These are phyloP conservation scores for Karalla daura DNA, from an alignment of 2,797 vertebrate genomes.

Conservation along the genomic window DNA sequence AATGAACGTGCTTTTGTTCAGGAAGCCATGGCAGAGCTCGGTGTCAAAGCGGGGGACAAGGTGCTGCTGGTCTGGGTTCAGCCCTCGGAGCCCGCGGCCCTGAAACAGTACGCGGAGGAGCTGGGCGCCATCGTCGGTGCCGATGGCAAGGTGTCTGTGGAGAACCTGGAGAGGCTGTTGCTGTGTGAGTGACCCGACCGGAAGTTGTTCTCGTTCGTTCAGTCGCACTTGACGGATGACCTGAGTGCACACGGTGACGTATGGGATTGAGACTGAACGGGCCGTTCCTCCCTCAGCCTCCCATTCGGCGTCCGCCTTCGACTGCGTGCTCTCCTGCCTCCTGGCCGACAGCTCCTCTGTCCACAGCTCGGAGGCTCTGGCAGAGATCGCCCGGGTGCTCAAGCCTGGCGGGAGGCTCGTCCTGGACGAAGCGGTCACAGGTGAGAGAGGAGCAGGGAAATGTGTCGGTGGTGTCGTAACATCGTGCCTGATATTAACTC, in stretches of 20 bases:
- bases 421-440: slow-evolving; percentile 88
- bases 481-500: too few species aligned
- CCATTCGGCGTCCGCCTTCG: slow-evolving; percentile 86
- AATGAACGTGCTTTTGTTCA: background rate
- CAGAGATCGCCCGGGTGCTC: slow-evolving; percentile 89
- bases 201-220: too few species aligned
- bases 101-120: slow-evolving; percentile 83
- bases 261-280: too few species aligned
- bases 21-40: slow-evolving; percentile 84
- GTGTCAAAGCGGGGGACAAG: slow-evolving; percentile 81
- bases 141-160: slow-evolving; percentile 82
- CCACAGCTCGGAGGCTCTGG: slow-evolving; percentile 87
- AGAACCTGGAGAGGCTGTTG: slow-evolving; percentile 87
- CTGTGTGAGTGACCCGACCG: slow-evolving; percentile 83
- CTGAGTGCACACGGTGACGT: background rate
- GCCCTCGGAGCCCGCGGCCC: slow-evolving; percentile 69
- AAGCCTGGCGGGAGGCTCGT: slow-evolving; percentile 90
- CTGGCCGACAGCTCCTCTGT: slow-evolving; percentile 79
- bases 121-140: slow-evolving; percentile 78
- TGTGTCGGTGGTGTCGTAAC: too few species aligned
- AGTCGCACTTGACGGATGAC: background rate
- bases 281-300: slow-evolving; percentile 85
- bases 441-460: too few species aligned
- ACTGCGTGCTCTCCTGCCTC: slow-evolving; percentile 88
- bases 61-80: slow-evolving; percentile 89